These are phyloP conservation scores for Brachionus angularis DNA, from an alignment of 1,140 invertebrate genomes.

Conservation along the genomic window DNA sequence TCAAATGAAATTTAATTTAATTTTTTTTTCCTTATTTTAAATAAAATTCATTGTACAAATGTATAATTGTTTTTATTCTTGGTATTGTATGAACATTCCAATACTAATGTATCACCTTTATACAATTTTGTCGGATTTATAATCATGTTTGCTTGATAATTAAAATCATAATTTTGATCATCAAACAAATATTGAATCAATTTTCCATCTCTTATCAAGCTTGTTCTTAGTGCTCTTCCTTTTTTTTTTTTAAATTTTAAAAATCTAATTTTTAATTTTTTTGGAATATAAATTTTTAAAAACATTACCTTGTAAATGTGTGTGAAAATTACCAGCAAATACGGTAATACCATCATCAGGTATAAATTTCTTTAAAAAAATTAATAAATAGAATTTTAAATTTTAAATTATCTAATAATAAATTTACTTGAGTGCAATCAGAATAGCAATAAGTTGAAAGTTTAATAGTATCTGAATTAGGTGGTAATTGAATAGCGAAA, in stretches of 20 bases:
- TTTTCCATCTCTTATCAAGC: neutral
- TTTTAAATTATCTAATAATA: too few species aligned
- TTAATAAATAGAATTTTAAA: neutral
- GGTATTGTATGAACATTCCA: constrained; percentile 18
- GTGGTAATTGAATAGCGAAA: constrained; percentile 4
- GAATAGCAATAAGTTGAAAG: neutral
- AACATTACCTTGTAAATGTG: constrained; percentile 29
- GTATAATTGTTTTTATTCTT: constrained; percentile 28
- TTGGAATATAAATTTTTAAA: too few species aligned
- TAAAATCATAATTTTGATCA: constrained; percentile 40
- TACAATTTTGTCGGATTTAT: constrained; percentile 27
- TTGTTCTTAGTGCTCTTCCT: constrained; percentile 17
- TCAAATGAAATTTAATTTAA: too few species aligned
- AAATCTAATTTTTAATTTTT: too few species aligned
- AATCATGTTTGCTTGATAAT: constrained; percentile 34
- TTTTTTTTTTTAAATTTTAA: too few species aligned
- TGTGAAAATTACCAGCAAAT: constrained; percentile 34
- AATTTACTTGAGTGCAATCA: constrained; percentile 21
- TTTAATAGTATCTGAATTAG: neutral
- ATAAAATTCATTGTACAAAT: neutral
- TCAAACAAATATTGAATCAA: constrained; percentile 32
- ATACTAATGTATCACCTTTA: constrained; percentile 13
- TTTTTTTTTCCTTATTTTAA: neutral
- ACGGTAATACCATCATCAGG: constrained; percentile 26
- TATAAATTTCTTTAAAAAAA: constrained; percentile 19